Base-by-base conservation (phyloP, 2,888 invertebrate species). In the Scelioninae gen. 1 region DNA sequence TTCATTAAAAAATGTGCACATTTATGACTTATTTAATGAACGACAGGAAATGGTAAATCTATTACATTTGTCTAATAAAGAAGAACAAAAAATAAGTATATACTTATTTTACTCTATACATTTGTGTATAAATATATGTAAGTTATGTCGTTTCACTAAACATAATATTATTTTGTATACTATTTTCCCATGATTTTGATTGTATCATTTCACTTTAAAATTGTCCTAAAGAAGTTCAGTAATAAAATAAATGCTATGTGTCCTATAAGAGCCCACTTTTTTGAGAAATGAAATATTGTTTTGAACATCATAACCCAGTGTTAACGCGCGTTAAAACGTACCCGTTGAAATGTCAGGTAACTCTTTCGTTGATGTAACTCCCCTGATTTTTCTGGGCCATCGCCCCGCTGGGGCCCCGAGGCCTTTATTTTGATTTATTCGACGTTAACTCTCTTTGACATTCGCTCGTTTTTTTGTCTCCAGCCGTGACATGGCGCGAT, bases 381-480 rank as follows among this genome's bases (percentile, higher is more conserved):
- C 62, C 68, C 55, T 62, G 76, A 72, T 76, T 80, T 80, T 82
- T 82, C 72, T 78, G 86, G 87, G 82, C 89, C 88, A 87, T 88
- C 88, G 85, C 88, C 75, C 87, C 85, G 86, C 85, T 65, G 85
- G 88, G 87, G 78, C 85, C 58, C 65, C 79, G 84, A 85, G 85
- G 86, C 89, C 87, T 91, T 91, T 91, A 91, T 91, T 92, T 91
- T 92, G 92, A 92, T 92, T 92, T 92, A 92, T 91, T 89, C 89
- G 91, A 91, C 88, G 88, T 89, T 91, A 91, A 91, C 90, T 88
- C 89, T 88, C 89, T 89, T 88, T 88, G 87, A 88, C 87, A 87
- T 85, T 88, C 86, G 86, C 75, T 87, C 63, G 38, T n/a, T 83
- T 85, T 83, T 88, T 88, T 88, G 87, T 86, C 86, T 78, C 75